These are phyloP conservation scores for Hypercompe scribonia DNA, from an alignment of 2,888 invertebrate genomes.

Conservation along the genomic window DNA sequence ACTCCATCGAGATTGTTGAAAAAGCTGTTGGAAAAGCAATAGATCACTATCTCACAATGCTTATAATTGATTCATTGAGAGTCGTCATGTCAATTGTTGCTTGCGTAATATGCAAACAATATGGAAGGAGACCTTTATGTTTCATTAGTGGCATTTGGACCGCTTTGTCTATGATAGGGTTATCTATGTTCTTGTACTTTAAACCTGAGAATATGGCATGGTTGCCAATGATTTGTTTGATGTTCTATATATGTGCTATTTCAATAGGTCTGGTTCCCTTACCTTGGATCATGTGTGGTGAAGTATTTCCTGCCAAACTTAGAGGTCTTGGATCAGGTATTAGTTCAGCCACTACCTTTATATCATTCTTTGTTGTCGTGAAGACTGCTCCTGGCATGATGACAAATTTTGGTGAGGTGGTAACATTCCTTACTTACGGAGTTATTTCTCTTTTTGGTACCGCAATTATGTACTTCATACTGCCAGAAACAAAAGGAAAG, in stretches of 20 bases:
- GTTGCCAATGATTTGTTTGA: slow-evolving; percentile 82
- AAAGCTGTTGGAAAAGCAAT: slow-evolving; percentile 86
- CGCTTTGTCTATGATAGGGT: slow-evolving; percentile 85
- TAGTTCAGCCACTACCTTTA: slow-evolving; percentile 88
- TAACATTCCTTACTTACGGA: slow-evolving; percentile 89
- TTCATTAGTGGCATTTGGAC: slow-evolving; percentile 89
- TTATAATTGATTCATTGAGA: slow-evolving; percentile 88
- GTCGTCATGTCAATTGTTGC: slow-evolving; percentile 88
- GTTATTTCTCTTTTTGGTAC: slow-evolving; percentile 86
- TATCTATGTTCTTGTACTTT: slow-evolving; percentile 82
- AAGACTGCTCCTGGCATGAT: slow-evolving; percentile 89
- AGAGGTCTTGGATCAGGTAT: slow-evolving; percentile 90
- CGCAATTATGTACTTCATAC: slow-evolving; percentile 84
- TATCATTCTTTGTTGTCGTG: slow-evolving; percentile 89
- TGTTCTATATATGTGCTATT: slow-evolving; percentile 87
- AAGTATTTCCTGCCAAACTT: slow-evolving; percentile 88
- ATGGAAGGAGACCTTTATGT: slow-evolving; percentile 88
- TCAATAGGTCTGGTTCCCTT: slow-evolving; percentile 88
- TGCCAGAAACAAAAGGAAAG: slow-evolving; percentile 91
- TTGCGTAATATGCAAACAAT: slow-evolving; percentile 87
- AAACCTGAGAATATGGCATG: slow-evolving; percentile 77
- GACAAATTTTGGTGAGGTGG: slow-evolving; percentile 83
- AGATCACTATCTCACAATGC: slow-evolving; percentile 89
- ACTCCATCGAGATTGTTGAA: slow-evolving; percentile 89
- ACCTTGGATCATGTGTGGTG: slow-evolving; percentile 92